phyloP scores from a whole-genome alignment of 2,797 vertebrate genomes.

The Amphiprion clarkii region DNA sequence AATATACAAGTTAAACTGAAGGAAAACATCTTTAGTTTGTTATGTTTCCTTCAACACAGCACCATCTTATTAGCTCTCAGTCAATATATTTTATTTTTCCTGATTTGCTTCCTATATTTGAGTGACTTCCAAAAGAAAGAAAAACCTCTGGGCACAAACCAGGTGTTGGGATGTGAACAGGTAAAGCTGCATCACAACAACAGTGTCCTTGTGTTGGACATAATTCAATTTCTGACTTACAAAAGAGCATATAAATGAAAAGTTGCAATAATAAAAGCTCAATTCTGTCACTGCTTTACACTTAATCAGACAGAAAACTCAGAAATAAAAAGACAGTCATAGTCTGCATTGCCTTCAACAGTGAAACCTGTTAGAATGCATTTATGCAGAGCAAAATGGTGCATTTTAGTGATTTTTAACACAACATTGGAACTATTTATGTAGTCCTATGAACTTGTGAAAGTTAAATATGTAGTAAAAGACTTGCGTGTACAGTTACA shows the following conservation, averaged over 20 bases:
- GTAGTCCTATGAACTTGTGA: background rate
- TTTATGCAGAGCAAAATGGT: background rate
- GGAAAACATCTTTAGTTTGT: too few relatives aligned
- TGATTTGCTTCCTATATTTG: too few relatives aligned
- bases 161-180: background rate
- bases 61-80: too few relatives aligned
- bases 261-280: background rate
- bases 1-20: too few relatives aligned
- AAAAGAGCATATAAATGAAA: background rate
- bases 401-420: background rate
- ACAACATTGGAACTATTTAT: background rate
- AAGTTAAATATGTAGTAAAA: too few relatives aligned
- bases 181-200: background rate
- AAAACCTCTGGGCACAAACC: background rate
- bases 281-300: background rate
- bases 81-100: too few relatives aligned
- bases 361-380: background rate
- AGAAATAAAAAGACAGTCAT: background rate
- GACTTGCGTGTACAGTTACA: background rate
- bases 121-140: too few relatives aligned
- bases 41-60: too few relatives aligned
- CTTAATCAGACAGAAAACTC: background rate
- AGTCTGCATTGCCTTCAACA: slow-evolving; percentile 5
- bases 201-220: background rate
- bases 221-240: background rate